Percentiles rank a stretch among this genome's conserved stretches.
Evolutionary conservation across 1,140 invertebrate species (phyloP).

Genomic region (Pseudomyrmex dendroicus): DNA sequence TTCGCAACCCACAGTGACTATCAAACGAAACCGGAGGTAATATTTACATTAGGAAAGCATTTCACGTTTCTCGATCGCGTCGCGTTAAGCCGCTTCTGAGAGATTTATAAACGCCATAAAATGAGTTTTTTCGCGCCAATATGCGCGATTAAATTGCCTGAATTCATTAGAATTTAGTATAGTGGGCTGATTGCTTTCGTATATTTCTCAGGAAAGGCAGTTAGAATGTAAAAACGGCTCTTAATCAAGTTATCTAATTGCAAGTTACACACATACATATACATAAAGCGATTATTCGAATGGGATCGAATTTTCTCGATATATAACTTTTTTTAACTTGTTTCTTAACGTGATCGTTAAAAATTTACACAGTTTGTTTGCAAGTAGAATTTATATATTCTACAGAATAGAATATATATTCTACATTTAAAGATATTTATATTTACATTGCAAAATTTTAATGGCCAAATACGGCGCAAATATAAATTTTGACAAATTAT

Average conservation of each 20-base stretch:
- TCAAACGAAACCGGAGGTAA: constrained; percentile 68
- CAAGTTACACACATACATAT: background rate
- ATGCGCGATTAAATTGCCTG: constrained; percentile 62
- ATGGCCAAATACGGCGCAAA: too few relatives aligned
- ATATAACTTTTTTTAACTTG: too few relatives aligned
- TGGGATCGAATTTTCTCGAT: too few relatives aligned
- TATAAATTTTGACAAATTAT: too few relatives aligned
- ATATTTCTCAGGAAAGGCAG: constrained; percentile 48
- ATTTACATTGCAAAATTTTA: too few relatives aligned
- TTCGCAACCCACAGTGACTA: constrained; percentile 71
- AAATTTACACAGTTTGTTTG: background rate
- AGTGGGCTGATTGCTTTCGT: constrained; percentile 65
- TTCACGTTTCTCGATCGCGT: constrained; percentile 74
- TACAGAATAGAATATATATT: too few relatives aligned
- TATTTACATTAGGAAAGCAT: constrained; percentile 72
- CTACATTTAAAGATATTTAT: too few relatives aligned
- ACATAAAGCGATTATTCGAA: too few relatives aligned
- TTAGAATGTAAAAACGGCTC: constrained; percentile 17
- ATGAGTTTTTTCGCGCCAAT: constrained; percentile 62
- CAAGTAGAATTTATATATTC: too few relatives aligned
- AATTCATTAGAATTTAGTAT: constrained; percentile 77
- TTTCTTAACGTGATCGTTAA: background rate
- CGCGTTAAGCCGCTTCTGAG: constrained; percentile 71
- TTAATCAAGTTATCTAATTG: constrained; percentile 7
- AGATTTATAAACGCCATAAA: constrained; percentile 78